phyloP scores from a whole-genome alignment of 2,113 vertebrate genomes.

The Menidia beryllina region DNA sequence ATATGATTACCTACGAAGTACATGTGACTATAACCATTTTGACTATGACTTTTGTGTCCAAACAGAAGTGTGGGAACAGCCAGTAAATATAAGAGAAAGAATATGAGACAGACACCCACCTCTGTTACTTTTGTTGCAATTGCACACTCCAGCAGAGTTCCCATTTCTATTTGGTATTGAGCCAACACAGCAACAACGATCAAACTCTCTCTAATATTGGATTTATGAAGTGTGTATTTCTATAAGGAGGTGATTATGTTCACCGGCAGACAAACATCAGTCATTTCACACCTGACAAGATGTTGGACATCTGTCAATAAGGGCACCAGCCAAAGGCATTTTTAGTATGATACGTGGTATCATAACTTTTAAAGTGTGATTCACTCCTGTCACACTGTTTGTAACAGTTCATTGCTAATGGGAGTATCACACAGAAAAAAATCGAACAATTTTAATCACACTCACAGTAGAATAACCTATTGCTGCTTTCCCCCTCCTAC shows the following conservation, averaged over 20 bases:
- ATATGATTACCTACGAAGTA: slow-evolving; percentile 3
- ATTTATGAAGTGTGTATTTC: slow-evolving; percentile 7
- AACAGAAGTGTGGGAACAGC: background rate
- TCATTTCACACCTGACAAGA: slow-evolving; percentile 44
- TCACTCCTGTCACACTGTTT: background rate
- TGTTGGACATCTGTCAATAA: slow-evolving; percentile 28
- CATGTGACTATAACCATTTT: background rate
- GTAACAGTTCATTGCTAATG: background rate
- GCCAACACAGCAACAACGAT: slow-evolving; percentile 15
- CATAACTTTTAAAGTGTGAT: too few relatives aligned
- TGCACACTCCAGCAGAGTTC: background rate
- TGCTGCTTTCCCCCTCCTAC: slow-evolving; percentile 23
- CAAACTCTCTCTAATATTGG: slow-evolving; percentile 33
- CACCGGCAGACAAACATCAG: slow-evolving; percentile 15
- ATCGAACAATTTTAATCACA: background rate
- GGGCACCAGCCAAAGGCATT: background rate
- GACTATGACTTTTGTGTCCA: background rate
- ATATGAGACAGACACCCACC: slow-evolving; percentile 6
- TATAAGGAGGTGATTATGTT: slow-evolving; percentile 22
- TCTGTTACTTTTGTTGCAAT: background rate
- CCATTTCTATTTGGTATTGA: slow-evolving; percentile 1
- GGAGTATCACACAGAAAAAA: background rate
- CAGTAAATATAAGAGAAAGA: background rate
- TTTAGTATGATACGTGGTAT: background rate
- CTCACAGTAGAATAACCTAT: slow-evolving; percentile 22